These are phyloP conservation scores for Trematomus bernacchii DNA, from an alignment of 2,797 vertebrate genomes.

Conservation along the genomic window DNA sequence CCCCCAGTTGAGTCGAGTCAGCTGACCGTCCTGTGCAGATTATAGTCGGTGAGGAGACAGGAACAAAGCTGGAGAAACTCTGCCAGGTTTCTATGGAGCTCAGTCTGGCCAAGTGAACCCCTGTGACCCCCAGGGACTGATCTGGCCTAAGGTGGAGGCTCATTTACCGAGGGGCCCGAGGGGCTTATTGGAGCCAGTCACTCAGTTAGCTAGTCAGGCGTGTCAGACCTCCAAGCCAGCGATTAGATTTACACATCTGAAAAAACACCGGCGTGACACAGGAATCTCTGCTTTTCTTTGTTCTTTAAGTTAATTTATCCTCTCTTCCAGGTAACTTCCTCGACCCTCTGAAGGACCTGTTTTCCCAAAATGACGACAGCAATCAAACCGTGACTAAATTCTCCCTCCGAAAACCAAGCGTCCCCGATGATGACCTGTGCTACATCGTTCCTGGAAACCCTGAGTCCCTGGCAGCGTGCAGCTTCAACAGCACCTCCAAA, in stretches of 20 bases:
- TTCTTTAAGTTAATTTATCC: not conserved
- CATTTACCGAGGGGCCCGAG: conserved; percentile 56
- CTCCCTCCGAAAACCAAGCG: conserved; percentile 82
- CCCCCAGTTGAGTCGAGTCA: conserved; percentile 59
- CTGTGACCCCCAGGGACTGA: conserved; percentile 54
- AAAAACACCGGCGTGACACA: conserved; percentile 19
- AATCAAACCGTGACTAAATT: conserved; percentile 74
- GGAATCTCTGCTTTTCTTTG: not conserved
- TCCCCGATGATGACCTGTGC: conserved; percentile 84
- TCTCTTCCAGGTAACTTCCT: conserved; percentile 77
- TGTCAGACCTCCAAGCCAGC: conserved; percentile 11
- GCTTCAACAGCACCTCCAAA: conserved; percentile 84
- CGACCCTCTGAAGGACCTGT: conserved; percentile 73
- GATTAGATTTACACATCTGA: conserved; percentile 32
- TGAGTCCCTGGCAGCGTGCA: conserved; percentile 78
- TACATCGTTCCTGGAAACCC: conserved; percentile 78
- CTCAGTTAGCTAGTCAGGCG: conserved; percentile 45
- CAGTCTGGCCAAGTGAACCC: conserved; percentile 65
- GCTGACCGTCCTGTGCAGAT: conserved; percentile 67
- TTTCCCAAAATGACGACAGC: conserved; percentile 52
- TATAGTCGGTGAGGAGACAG: conserved; percentile 62
- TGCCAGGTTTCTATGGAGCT: conserved; percentile 64
- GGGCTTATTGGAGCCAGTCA: conserved; percentile 58
- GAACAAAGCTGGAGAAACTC: conserved; percentile 71
- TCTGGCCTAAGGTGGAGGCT: conserved; percentile 57